Evolutionary conservation across 2,797 vertebrate species (phyloP), one percentile per base, ranked within the genome.

Genomic region (Tadarida brasiliensis): DNA sequence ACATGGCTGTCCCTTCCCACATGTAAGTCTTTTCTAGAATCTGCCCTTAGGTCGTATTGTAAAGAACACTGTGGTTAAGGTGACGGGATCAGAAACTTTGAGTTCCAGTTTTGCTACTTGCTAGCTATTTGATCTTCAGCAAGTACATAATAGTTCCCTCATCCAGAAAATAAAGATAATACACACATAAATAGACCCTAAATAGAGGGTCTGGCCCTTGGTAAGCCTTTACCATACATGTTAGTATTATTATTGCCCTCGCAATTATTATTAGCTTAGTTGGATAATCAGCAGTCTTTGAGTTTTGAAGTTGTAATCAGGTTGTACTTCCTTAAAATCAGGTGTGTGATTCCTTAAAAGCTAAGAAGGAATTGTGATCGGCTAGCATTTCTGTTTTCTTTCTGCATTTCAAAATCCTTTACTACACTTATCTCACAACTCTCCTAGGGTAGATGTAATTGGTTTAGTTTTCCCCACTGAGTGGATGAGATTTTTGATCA

Each of bases 301-400:
- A 92, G 14, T 86, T 74, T 28, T 65, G 19, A 86, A 70, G 47
- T 5, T 86, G 3, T 65, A 70, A 92, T 63, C 28, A 70, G 24
- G 11, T 44, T 49, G 6, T 76, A 30, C 49, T 86, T 68, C 86
- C 80, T 87, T 73, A 88, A 82, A 94, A 92, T n/a, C 70, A 57
- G 24, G 9, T 68, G 2, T 84, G 22, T 47, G 47, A 49, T 57
- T 87, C 24, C 68, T 92, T 39, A 88, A 76, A 90, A 35, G 47
- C 61, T 47, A 74, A 76, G 14, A 70, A 68, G 68, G 47, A 93
- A 30, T 16, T 51, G 26, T 28, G 20, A 80, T 28, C 63, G 28
- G 12, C n/a, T 70, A 54, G 35, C 22, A 87, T 65, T 78, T 83
- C 90, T 82, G 44, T 57, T 91, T 12, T 8, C 68, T 74, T 35